phyloP scores from a whole-genome alignment of 2,113 vertebrate genomes.

The Brachypodius melanocephalos region DNA sequence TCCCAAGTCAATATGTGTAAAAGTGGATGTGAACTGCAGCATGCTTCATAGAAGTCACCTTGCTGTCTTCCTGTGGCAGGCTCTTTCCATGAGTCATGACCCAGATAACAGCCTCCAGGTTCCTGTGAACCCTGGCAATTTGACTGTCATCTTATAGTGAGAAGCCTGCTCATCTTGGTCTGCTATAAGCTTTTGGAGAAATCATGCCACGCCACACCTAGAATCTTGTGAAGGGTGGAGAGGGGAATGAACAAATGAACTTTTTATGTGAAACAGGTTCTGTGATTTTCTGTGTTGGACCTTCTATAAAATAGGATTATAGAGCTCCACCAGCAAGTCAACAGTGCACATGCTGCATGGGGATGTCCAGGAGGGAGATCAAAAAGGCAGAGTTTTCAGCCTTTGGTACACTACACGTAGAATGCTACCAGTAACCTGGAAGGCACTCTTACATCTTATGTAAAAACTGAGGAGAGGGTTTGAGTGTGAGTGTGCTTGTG shows the following conservation, averaged over 20 bases:
- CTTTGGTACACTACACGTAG: background rate
- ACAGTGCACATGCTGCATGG: background rate
- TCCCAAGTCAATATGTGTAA: background rate
- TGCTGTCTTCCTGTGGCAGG: background rate
- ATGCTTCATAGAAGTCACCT: background rate
- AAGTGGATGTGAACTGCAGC: accelerated
- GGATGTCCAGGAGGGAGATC: background rate
- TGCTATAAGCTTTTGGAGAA: background rate
- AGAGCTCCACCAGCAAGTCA: background rate
- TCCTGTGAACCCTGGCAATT: background rate
- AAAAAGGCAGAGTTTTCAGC: background rate
- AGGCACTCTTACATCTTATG: background rate
- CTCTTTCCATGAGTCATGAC: background rate
- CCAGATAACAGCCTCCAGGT: background rate
- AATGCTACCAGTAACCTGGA: background rate
- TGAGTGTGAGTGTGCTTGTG: background rate
- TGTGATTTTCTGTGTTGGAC: background rate
- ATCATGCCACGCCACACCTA: accelerated
- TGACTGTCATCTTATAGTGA: background rate
- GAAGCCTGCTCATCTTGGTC: background rate
- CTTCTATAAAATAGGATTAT: background rate
- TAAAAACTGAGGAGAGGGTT: background rate
- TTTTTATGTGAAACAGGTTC: background rate
- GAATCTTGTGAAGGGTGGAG: background rate
- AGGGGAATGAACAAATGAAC: background rate